Conservation (phyloP, 2,888 invertebrate genomes). For the Nysson spinosus region DNA sequence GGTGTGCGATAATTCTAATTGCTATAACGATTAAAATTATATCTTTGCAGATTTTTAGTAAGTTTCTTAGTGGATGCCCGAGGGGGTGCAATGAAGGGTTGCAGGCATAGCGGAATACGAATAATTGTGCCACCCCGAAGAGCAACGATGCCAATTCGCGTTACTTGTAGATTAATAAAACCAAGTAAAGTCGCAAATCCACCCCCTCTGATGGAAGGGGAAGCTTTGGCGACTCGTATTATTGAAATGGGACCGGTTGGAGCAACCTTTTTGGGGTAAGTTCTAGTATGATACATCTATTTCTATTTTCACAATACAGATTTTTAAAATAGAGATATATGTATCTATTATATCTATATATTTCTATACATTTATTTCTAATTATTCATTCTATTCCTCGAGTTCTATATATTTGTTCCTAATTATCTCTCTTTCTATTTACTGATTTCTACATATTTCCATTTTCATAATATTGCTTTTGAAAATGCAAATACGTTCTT, state of each 20-base stretch:
- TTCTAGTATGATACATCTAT: neutral
- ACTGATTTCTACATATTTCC: no score
- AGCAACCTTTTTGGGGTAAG: constrained; percentile 96
- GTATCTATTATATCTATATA: no score
- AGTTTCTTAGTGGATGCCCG: constrained; percentile 99
- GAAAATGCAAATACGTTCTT: no score
- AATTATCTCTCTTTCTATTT: no score
- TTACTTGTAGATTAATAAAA: constrained; percentile 95
- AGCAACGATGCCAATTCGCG: constrained; percentile 95
- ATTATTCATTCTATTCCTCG: no score
- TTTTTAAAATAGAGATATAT: no score
- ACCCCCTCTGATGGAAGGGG: constrained; percentile 98
- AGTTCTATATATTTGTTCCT: no score
- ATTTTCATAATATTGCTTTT: no score
- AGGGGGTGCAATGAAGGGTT: constrained; percentile 99
- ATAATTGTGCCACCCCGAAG: constrained; percentile 98
- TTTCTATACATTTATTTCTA: no score
- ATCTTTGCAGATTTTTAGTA: constrained; percentile 89
- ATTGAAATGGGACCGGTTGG: constrained; percentile 97
- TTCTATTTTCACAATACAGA: no score
- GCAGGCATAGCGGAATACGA: constrained; percentile 97
- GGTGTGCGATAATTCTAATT: neutral
- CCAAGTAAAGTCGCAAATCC: constrained; percentile 88
- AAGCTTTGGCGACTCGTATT: constrained; percentile 95
- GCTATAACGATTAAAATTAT: neutral